Evolutionary conservation across 1,140 invertebrate species (phyloP).

Genomic region (Steinernema khuongi): DNA sequence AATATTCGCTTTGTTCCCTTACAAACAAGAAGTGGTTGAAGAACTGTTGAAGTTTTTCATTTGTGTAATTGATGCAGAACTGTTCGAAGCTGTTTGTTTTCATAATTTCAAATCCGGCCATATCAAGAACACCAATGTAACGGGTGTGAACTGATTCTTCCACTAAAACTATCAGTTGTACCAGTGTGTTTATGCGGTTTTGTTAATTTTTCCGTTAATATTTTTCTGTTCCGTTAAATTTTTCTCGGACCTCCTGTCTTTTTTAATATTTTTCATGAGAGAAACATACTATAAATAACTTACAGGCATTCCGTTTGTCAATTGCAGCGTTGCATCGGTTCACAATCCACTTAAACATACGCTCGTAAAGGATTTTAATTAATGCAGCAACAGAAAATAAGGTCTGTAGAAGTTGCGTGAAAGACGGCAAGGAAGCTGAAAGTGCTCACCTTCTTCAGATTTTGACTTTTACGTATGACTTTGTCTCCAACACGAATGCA

Average conservation of each 20-base stretch:
- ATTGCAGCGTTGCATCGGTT: slow-evolving; percentile 48
- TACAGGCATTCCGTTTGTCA: slow-evolving; percentile 22
- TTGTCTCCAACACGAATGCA: slow-evolving; percentile 65
- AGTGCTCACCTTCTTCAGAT: slow-evolving; percentile 69
- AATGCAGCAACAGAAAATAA: slow-evolving; percentile 63
- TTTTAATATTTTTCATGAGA: no score
- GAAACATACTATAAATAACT: no score
- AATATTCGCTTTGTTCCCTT: slow-evolving; percentile 89
- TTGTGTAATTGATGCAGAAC: slow-evolving; percentile 99
- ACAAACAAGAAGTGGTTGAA: slow-evolving; percentile 99
- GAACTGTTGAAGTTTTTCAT: slow-evolving; percentile 89
- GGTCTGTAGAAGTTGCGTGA: slow-evolving; percentile 39
- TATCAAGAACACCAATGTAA: slow-evolving; percentile 88
- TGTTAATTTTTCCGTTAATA: no score
- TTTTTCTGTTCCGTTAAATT: no score
- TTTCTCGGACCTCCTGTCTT: no score
- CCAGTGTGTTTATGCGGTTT: no score
- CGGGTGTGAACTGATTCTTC: slow-evolving; percentile 44
- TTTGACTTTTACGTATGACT: slow-evolving; percentile 67
- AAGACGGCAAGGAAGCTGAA: background rate
- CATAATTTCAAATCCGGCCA: slow-evolving; percentile 99
- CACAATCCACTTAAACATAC: slow-evolving; percentile 54
- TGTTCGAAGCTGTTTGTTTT: slow-evolving; percentile 91
- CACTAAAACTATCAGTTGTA: background rate
- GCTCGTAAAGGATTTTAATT: slow-evolving; percentile 50